A percentile compares a stretch with the other conserved stretches of the same genome.
Evolutionary conservation across 2,888 invertebrate genomes (phyloP).

Genomic region (Drosophila paranaensis): DNA sequence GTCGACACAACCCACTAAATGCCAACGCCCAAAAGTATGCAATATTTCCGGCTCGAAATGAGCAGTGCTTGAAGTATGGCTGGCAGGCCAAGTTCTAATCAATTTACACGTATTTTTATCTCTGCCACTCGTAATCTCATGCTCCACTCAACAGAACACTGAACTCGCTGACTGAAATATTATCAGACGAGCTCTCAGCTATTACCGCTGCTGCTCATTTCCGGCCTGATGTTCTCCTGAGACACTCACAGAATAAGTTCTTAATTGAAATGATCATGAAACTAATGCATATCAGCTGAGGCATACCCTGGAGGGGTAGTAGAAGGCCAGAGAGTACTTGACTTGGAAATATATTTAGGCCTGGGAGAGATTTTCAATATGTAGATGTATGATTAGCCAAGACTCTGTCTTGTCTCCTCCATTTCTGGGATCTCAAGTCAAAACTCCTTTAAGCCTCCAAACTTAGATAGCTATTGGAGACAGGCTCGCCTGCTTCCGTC

Average conservation of each 20-base stretch:
- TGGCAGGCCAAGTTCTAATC: not conserved
- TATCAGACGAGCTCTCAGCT: not conserved
- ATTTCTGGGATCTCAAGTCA: too few species aligned
- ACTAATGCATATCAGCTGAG: not conserved
- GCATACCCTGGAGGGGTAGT: not conserved
- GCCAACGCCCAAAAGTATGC: slow-evolving; percentile 17
- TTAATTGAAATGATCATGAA: not conserved
- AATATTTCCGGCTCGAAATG: not conserved
- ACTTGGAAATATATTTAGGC: not conserved
- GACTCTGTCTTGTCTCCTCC: too few species aligned
- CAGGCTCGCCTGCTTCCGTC: too few species aligned
- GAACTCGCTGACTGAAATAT: not conserved
- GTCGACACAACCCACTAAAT: not conserved
- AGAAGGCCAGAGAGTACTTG: not conserved
- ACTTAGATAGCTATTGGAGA: too few species aligned
- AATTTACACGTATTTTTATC: not conserved
- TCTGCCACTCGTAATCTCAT: not conserved
- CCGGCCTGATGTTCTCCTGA: too few species aligned
- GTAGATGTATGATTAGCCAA: too few species aligned
- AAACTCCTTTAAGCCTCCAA: too few species aligned
- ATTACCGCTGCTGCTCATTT: not conserved
- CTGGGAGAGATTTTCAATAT: too few species aligned
- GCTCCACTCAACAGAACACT: not conserved
- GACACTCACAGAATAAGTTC: not conserved
- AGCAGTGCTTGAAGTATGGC: not conserved